These are phyloP conservation scores for Andrena haemorrhoa DNA, from an alignment of 2,888 invertebrate genomes.

Conservation along the genomic window DNA sequence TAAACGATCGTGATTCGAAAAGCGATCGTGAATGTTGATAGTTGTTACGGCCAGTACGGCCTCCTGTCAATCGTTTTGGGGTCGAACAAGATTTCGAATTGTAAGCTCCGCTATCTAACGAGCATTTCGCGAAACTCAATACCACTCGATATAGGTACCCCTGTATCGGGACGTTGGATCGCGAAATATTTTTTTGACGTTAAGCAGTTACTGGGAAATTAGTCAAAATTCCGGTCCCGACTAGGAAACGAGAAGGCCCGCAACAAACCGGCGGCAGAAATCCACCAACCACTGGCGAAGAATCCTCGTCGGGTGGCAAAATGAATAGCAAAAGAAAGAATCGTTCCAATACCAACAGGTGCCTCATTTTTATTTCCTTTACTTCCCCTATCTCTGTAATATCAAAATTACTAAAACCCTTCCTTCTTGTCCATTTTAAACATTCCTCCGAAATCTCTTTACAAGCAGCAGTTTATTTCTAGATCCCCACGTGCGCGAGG, in stretches of 20 bases:
- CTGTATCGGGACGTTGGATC: slow-evolving; percentile 46
- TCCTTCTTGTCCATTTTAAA: slow-evolving; percentile 10
- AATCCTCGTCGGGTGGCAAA: slow-evolving; percentile 85
- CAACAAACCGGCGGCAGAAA: slow-evolving; percentile 88
- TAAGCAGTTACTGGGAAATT: slow-evolving; percentile 79
- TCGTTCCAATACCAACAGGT: slow-evolving; percentile 92
- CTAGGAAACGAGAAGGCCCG: slow-evolving; percentile 92
- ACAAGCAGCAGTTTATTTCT: slow-evolving; percentile 57
- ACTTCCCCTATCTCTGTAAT: not conserved
- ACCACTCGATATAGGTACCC: slow-evolving; percentile 20
- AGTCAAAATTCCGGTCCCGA: slow-evolving; percentile 94
- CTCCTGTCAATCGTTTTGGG: slow-evolving; percentile 49
- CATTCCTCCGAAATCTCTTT: not conserved
- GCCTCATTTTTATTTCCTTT: slow-evolving; percentile 59
- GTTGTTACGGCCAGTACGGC: slow-evolving; percentile 52
- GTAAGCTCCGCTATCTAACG: slow-evolving; percentile 30
- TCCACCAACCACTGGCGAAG: slow-evolving; percentile 80
- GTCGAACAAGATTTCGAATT: slow-evolving; percentile 49
- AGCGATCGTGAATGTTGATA: slow-evolving; percentile 69
- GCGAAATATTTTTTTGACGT: slow-evolving; percentile 65
- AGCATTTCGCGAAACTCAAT: slow-evolving; percentile 5
- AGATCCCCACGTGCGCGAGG: slow-evolving; percentile 89
- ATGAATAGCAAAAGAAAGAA: slow-evolving; percentile 95
- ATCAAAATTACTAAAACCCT: not conserved
- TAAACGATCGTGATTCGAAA: slow-evolving; percentile 53